Evolutionary conservation across 2,113 vertebrate species (phyloP).

Genomic region (Coturnix japonica): DNA sequence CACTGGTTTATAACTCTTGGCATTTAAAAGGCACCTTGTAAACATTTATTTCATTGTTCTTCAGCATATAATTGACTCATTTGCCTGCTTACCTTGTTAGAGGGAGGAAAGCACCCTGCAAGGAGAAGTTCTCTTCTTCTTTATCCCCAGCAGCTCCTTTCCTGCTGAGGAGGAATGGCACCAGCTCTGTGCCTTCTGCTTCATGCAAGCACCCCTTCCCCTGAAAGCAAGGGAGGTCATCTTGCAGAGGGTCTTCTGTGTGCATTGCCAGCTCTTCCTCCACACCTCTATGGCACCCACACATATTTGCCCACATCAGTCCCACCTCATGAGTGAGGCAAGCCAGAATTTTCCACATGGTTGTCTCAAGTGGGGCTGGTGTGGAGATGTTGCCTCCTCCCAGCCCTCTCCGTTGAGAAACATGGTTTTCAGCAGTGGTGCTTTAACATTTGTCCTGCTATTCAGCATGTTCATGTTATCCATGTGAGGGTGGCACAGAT

Average conservation of each 20-base stretch:
- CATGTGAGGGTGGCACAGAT: not conserved
- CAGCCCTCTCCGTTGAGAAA: not conserved
- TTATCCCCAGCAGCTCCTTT: not conserved
- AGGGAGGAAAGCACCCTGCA: slow-evolving; percentile 51
- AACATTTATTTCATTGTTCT: slow-evolving; percentile 61
- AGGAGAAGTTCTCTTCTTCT: slow-evolving; percentile 23
- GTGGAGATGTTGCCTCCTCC: not conserved
- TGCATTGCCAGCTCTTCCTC: not conserved
- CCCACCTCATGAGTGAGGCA: fast-evolving
- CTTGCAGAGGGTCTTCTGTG: not conserved
- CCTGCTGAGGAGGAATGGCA: slow-evolving; percentile 6
- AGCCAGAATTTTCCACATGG: not conserved
- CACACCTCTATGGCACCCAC: not conserved
- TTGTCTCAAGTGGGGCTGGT: not conserved
- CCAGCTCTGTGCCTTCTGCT: not conserved
- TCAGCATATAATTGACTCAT: slow-evolving; percentile 45
- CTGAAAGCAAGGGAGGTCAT: not conserved
- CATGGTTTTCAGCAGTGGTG: fast-evolving
- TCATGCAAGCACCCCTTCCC: not conserved
- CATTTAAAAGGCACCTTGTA: slow-evolving; percentile 58
- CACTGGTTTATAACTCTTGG: slow-evolving; percentile 52
- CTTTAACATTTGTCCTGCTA: not conserved
- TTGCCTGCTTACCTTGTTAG: slow-evolving; percentile 52
- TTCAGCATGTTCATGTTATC: not conserved
- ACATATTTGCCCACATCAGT: not conserved